Base-by-base conservation (phyloP, 2,797 vertebrate species). In the Masticophis lateralis region DNA sequence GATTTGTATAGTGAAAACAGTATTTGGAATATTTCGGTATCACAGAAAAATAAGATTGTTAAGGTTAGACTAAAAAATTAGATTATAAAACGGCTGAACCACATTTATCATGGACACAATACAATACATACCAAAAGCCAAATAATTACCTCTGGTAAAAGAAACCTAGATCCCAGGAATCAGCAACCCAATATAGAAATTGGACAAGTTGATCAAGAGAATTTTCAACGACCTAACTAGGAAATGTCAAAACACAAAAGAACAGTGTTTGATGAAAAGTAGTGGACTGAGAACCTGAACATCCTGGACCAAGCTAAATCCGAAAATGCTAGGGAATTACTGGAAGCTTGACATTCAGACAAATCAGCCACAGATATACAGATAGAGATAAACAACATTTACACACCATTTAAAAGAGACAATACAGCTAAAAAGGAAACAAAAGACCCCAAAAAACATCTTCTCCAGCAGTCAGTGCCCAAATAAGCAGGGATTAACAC, bases 1-100 rank as follows among this genome's bases (percentile, higher is more conserved):
- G 0, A 86, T 66, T 13, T 57, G 92, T 47, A 74, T 89, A 1
- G 1, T 25, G 66, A 66, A 11, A 60, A 11, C 61, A 60, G 22
- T 16, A 91, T 92, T 94, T 92, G 63, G 47, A 88, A 56, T n/a
- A 16, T 14, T 86, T 87, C 90, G 22, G 8, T 92, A 2, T 25
- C 2, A 47, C 88, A 92, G 43, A 0, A n/a, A 10, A 22, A 11
- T 57, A 27, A 0, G 1, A 20, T 87, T 0, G 74, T 47, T 51
- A 16, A 90, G 4, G 27, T 28, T 43, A 1, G 25, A 27, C 0
- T 4, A 14, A 74, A 86, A 79, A 22, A 47, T 5, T 79, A 83
- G 20, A 83, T 43, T 83, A 83, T 43, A 47, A 83, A 47, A 47
- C 25, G 37, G 9, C 0, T 20, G 32, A 32, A 43, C 4, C 37